Evolutionary conservation across 2,113 vertebrate genomes (phyloP).

Genomic region (Chaetops frenatus): DNA sequence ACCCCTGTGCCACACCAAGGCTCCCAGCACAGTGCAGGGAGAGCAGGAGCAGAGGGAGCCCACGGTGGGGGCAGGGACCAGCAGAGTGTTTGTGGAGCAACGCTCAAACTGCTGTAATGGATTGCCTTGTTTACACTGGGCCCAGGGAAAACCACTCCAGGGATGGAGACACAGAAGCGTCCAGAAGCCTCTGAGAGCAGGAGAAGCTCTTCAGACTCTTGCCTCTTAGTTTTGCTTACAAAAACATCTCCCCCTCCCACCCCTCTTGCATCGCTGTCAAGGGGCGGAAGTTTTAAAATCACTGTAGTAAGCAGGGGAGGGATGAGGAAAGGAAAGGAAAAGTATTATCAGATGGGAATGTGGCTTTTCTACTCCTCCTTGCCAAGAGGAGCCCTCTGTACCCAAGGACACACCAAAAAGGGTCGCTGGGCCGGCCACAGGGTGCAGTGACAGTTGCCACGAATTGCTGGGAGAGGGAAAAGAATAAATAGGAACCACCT

Average conservation of each 20-base stretch:
- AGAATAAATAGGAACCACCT: conserved; percentile 43
- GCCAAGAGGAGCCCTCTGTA: not conserved
- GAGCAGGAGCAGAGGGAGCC: not conserved
- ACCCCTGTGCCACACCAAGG: accelerated
- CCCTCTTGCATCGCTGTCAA: not conserved
- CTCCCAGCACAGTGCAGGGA: accelerated
- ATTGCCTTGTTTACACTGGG: conserved; percentile 4
- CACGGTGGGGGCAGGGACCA: not conserved
- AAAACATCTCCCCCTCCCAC: not conserved
- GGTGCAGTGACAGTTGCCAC: accelerated
- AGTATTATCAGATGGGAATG: not conserved
- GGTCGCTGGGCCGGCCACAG: not conserved
- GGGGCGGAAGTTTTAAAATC: not conserved
- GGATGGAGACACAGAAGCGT: not conserved
- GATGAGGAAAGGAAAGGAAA: not conserved
- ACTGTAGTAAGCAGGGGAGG: not conserved
- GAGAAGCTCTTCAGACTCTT: not conserved
- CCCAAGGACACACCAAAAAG: not conserved
- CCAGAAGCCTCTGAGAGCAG: not conserved
- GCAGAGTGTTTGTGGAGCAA: not conserved
- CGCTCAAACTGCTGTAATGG: not conserved
- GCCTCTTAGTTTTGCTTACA: conserved; percentile 1
- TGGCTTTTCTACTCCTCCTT: not conserved
- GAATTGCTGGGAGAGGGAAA: not conserved
- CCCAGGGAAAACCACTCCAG: not conserved